Conservation (phyloP, 2,888 invertebrate species). For the Drosophila gaucha region DNA sequence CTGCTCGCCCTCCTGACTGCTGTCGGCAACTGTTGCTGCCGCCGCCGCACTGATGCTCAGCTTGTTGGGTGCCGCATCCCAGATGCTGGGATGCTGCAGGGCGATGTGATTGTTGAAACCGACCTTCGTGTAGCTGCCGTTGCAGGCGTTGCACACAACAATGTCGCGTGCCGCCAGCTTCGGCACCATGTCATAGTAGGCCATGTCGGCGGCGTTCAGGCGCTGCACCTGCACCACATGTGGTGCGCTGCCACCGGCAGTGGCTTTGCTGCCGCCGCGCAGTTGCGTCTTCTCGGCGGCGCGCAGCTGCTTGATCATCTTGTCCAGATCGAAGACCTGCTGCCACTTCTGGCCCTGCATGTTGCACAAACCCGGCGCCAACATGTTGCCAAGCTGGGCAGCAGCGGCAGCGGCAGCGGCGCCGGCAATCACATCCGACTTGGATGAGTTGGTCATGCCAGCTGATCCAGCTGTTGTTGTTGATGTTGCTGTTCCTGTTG, state of each 20-base stretch:
- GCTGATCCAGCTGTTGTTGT: constrained; percentile 22
- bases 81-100: constrained; percentile 85
- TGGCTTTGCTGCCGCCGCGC: constrained; percentile 44
- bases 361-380: constrained; percentile 32
- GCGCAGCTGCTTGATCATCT: constrained; percentile 78
- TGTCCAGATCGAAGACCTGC: constrained; percentile 80
- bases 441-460: constrained; percentile 56
- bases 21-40: constrained; percentile 29
- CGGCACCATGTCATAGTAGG: constrained; percentile 91
- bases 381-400: constrained; percentile 42
- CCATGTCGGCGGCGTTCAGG: constrained; percentile 88
- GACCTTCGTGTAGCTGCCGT: constrained; percentile 91
- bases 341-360: constrained; percentile 82
- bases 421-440: constrained; percentile 41
- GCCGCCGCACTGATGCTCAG: constrained; percentile 30
- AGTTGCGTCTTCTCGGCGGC: constrained; percentile 75
- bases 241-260: not conserved
- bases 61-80: constrained; percentile 74
- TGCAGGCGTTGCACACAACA: constrained; percentile 92
- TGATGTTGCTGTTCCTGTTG: constrained; percentile 2
- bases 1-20: constrained; percentile 60
- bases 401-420: constrained; percentile 29
- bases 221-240: constrained; percentile 85
- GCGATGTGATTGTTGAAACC: constrained; percentile 91
- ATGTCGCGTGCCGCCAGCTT: constrained; percentile 91